Evolutionary conservation across 2,888 invertebrate genomes (phyloP), one percentile per base, ranked within the genome.

Genomic region (Dioctria rufipes): DNA sequence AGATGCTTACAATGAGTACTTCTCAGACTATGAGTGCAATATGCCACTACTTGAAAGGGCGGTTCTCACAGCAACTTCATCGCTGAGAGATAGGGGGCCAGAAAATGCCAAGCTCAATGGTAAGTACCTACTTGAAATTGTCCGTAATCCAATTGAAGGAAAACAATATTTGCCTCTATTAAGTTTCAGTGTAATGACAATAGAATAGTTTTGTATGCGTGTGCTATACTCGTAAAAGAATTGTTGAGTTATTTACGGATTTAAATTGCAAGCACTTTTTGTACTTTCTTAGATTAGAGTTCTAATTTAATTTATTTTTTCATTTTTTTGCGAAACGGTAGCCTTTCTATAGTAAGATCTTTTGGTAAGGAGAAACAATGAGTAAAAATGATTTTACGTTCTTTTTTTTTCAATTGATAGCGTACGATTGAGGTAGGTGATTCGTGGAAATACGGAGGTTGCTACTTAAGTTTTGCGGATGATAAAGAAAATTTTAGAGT

Each of bases 71-170:
- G 96, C 96, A 43, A 96, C 96, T 61, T 95, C 96, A 25, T 94
- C 93, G 84, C 90, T 96, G 81, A 91, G 92, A 73, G 95, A 95
- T 85, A 91, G 96, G 87, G 96, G 95, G 81, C 94, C 97, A n/a
- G 92, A 94, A 82, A 95, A 96, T 91, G 96, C 96, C 54, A 92
- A 92, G 86, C 90, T 97, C 85, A 93, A 96, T 91, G 96, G 96
- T 96, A 92, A 93, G 93, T 88, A 49, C 11, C 40, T 11, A 42
- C 39, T 37, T 77, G 13, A 8, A 43, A 9, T 25, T 39, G 9
- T 46, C 46, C 11, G 37, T 58, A 43, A 46, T 75, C 39, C 61
- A 75, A 61, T 75, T 75, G 61, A 75, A 75, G 61, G 61, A 61
- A 75, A 75, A 49, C 61, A 40, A 43, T 66, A 42, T 54, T 54